Base-by-base conservation (phyloP, 2,113 vertebrate species). In the Lophius piscatorius region DNA sequence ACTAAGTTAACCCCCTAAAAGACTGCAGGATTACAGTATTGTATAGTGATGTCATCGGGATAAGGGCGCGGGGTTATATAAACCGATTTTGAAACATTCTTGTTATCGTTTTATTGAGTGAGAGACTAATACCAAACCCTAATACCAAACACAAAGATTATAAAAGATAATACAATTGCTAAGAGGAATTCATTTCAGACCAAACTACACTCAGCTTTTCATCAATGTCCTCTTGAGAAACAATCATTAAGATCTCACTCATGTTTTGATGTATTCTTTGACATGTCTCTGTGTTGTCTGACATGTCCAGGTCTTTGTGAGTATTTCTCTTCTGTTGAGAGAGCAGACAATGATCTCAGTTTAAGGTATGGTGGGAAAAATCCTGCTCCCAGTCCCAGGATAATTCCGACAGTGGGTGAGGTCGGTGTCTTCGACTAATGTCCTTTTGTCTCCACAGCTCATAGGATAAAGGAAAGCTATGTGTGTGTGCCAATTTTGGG, bases 21-120 rank as follows among this genome's bases (percentile, higher is more conserved):
- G 16, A 45, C 18, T 12, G 23, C 26, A 17, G 61, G 76, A 70
- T 76, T 62, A 70, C 16, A 9, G 20, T 16, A 47, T 71, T 21
- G 47, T 22, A 9, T 5, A 26, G 12, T 81, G 73, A 70, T 63
- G 49, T 80, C 26, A 74, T 6, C 29, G 59, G 41, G 50, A 64
- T 35, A 56, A 63, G 24, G 38, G 23, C 8, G 7, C 23, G 11
- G 41, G 18, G 58, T 68, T 68, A 36, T 14, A 29, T 46, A 67
- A 55, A 29, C 35, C 74, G 58, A 82, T 70, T 47, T 8, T 22
- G 1, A 34, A 62, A 59, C 38, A 28, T 31, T 63, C 33, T 5
- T 51, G 24, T 35, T 50, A 26, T 55, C 7, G 5, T 59, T 63
- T 56, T 35, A 69, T 55, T 21, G 38, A 50, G 13, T 21, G 7